phyloP scores from a whole-genome alignment of 2,113 vertebrate species.

The Sterrhoptilus dennistouni region DNA sequence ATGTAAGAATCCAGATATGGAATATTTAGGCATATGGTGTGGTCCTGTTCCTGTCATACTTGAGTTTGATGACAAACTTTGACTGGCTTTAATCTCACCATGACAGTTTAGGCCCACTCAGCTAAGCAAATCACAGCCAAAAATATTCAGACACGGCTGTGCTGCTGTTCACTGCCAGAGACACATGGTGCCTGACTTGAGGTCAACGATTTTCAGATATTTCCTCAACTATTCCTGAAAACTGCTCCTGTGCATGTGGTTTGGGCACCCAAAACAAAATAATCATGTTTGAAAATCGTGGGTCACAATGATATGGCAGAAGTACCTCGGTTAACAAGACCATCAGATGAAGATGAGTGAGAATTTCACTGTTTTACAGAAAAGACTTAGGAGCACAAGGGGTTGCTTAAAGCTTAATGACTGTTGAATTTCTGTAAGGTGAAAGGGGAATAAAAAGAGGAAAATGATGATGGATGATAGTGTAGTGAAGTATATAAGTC shows the following conservation, averaged over 20 bases:
- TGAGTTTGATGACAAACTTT: background rate
- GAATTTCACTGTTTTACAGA: background rate
- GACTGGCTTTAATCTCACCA: background rate
- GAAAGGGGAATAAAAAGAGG: background rate
- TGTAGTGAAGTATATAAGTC: background rate
- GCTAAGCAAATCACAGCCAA: background rate
- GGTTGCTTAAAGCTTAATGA: background rate
- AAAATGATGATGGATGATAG: background rate
- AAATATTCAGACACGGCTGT: background rate
- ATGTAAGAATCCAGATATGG: background rate
- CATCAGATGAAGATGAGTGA: background rate
- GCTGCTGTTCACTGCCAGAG: background rate
- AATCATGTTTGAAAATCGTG: background rate
- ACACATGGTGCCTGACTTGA: background rate
- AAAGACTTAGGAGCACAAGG: background rate
- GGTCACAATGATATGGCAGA: background rate
- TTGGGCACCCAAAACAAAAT: background rate
- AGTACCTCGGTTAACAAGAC: background rate
- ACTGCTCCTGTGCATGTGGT: background rate
- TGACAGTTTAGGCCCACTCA: background rate
- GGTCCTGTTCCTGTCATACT: background rate
- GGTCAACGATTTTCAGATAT: background rate
- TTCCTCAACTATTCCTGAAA: background rate
- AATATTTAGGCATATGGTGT: background rate
- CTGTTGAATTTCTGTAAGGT: background rate